Conservation (phyloP, 2,888 invertebrate species). For the Piscicola geometra region DNA sequence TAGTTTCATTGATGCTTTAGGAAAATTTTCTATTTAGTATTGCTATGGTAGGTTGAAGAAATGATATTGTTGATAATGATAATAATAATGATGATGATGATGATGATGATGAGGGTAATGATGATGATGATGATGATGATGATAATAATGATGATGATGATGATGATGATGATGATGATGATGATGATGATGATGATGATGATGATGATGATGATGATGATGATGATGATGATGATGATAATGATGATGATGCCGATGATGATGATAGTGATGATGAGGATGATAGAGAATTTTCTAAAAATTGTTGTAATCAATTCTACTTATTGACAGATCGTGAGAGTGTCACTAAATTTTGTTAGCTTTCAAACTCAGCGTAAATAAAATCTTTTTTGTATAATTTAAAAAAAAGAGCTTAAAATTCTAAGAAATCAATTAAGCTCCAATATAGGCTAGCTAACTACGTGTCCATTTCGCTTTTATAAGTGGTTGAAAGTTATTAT, state of each 20-base stretch:
- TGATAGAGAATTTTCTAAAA: not conserved
- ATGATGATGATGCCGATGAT: constrained; percentile 37
- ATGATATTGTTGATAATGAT: constrained; percentile 16
- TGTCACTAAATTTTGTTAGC: too few species aligned
- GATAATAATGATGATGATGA: constrained; percentile 36
- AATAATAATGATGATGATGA: constrained; percentile 33
- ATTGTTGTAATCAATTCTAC: not conserved
- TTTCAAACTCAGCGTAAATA: too few species aligned
- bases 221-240: constrained; percentile 35
- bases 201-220: constrained; percentile 40
- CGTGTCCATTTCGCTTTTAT: too few species aligned
- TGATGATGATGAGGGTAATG: constrained; percentile 30
- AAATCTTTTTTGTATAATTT: not conserved
- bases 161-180: constrained; percentile 42
- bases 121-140: constrained; percentile 34
- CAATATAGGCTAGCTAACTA: too few species aligned
- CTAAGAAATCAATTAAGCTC: too few species aligned
- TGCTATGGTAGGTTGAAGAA: not conserved
- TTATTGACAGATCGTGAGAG: too few species aligned
- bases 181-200: constrained; percentile 40
- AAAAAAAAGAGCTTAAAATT: too few species aligned
- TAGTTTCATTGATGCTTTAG: too few species aligned
- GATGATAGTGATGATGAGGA: constrained; percentile 35
- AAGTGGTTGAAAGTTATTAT: too few species aligned
- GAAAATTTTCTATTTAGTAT: too few species aligned